phyloP scores from a whole-genome alignment of 2,888 invertebrate genomes.

The Cenopis cana region DNA sequence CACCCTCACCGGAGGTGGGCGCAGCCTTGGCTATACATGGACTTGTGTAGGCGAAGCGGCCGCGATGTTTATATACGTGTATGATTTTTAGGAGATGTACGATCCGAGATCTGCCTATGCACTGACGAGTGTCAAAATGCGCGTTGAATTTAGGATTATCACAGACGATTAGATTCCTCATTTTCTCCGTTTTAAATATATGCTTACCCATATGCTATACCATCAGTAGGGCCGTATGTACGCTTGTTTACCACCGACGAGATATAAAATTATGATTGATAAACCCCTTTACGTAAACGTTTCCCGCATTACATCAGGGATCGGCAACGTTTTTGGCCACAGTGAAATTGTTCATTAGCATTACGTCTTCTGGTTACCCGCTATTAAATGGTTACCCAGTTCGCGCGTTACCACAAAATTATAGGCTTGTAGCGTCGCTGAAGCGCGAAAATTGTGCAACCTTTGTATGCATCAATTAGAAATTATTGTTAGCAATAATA shows the following conservation, averaged over 20 bases:
- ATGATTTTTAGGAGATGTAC: neutral
- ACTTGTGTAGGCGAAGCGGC: constrained; percentile 62
- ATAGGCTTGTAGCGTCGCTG: constrained; percentile 47
- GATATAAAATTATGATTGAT: neutral
- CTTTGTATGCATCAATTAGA: constrained; percentile 27
- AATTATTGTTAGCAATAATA: constrained; percentile 29
- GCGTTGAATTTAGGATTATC: too few species aligned
- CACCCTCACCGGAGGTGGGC: constrained; percentile 63
- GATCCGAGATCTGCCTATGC: too few species aligned
- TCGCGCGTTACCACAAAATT: constrained; percentile 51
- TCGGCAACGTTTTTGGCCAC: constrained; percentile 54
- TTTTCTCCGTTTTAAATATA: too few species aligned
- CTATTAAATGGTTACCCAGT: constrained; percentile 54
- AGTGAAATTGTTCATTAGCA: constrained; percentile 48
- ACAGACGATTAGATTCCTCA: too few species aligned
- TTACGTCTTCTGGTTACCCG: constrained; percentile 46
- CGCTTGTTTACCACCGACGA: too few species aligned
- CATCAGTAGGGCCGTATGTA: too few species aligned
- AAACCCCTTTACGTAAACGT: constrained; percentile 5
- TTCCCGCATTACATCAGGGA: constrained; percentile 52
- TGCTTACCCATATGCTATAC: too few species aligned
- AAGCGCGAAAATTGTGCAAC: constrained; percentile 50
- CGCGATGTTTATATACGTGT: neutral
- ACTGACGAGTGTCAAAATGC: too few species aligned
- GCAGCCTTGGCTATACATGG: constrained; percentile 77